Evolutionary conservation across 2,113 vertebrate genomes (phyloP).

Genomic region (Engystomops pustulosus): DNA sequence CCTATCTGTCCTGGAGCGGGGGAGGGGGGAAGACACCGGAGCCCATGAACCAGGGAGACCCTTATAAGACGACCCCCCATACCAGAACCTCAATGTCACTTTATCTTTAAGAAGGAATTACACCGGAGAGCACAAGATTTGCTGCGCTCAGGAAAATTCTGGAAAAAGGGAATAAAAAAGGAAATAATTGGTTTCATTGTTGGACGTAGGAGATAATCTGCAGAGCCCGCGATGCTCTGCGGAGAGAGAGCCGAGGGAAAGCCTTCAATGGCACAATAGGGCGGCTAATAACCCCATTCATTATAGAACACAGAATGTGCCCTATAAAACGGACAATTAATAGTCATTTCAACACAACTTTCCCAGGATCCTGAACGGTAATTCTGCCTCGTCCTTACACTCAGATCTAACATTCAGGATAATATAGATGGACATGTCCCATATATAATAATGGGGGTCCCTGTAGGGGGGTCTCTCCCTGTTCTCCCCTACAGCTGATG

Average conservation of each 20-base stretch:
- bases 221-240: not conserved
- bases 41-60: slow-evolving; percentile 11
- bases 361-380: not conserved
- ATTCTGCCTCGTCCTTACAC: not conserved
- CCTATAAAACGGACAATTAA: not conserved
- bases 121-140: slow-evolving; percentile 34
- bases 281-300: not conserved
- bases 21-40: not conserved
- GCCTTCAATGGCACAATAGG: not conserved
- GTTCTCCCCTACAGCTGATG: not conserved
- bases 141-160: slow-evolving; percentile 39
- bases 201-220: slow-evolving; percentile 24
- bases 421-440: too few species aligned
- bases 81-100: not conserved
- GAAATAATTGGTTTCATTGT: slow-evolving; percentile 51
- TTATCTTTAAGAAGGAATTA: slow-evolving; percentile 40
- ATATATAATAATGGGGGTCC: too few species aligned
- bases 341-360: not conserved
- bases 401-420: not conserved
- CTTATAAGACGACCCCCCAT: not conserved
- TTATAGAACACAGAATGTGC: not conserved
- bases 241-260: not conserved
- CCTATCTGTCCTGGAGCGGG: not conserved
- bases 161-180: not conserved
- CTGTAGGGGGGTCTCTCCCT: not conserved